Evolutionary conservation across 2,888 invertebrate species (phyloP).

Genomic region (Pachycephus smyrnensis): DNA sequence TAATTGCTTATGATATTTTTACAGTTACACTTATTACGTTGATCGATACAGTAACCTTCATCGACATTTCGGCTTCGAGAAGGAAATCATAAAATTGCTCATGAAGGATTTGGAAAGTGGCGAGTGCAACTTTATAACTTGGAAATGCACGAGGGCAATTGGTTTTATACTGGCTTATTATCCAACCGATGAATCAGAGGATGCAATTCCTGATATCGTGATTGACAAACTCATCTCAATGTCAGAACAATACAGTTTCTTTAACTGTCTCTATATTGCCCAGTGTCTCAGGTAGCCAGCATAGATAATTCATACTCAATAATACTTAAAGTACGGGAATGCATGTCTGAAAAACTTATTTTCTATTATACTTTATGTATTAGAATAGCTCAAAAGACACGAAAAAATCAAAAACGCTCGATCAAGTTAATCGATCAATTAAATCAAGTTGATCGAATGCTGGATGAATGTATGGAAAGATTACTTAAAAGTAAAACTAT

Average conservation of each 20-base stretch:
- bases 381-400: not conserved
- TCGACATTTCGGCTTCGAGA: not conserved
- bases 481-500: not conserved
- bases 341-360: not conserved
- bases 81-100: not conserved
- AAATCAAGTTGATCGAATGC: not conserved
- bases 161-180: not conserved
- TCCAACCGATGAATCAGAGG: not conserved
- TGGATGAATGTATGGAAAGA: not conserved
- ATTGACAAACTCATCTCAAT: not conserved
- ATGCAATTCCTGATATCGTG: not conserved
- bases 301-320: not conserved
- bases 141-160: not conserved
- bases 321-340: not conserved
- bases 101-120: not conserved
- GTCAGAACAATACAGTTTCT: not conserved
- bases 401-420: not conserved
- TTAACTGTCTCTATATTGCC: not conserved
- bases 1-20: not conserved
- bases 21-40: not conserved
- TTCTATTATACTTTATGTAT: not conserved
- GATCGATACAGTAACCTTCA: not conserved
- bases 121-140: not conserved
- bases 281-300: not conserved
- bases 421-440: not conserved